These are phyloP conservation scores for Drosophila pegasa DNA, from an alignment of 2,888 invertebrate genomes.

Conservation along the genomic window DNA sequence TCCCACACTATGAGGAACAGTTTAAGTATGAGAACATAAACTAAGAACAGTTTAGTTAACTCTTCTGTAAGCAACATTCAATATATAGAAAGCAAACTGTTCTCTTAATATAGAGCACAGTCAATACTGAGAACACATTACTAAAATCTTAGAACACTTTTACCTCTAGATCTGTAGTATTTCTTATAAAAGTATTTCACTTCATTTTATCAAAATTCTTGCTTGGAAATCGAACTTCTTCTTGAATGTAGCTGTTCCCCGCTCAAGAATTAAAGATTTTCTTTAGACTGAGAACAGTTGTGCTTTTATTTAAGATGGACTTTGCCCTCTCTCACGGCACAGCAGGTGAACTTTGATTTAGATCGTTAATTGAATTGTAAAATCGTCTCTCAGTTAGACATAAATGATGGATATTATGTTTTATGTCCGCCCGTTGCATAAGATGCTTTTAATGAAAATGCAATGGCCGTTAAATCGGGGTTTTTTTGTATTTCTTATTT, in stretches of 20 bases:
- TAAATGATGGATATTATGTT: constrained; percentile 39
- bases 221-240: too few relatives aligned
- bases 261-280: not conserved
- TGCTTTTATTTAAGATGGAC: not conserved
- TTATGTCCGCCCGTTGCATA: constrained; percentile 54
- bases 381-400: constrained; percentile 15
- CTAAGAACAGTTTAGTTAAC: not conserved
- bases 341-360: not conserved
- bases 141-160: not conserved
- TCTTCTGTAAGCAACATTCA: not conserved
- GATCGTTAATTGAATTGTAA: constrained; percentile 28
- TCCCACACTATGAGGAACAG: too few relatives aligned
- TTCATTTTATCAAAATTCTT: too few relatives aligned
- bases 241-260: not conserved
- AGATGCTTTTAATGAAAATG: constrained; percentile 36
- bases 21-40: too few relatives aligned
- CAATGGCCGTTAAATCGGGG: constrained; percentile 33
- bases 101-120: not conserved
- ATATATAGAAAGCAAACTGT: too few relatives aligned
- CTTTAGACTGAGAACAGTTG: not conserved
- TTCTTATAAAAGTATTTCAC: too few relatives aligned
- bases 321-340: not conserved
- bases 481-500: constrained; percentile 13
- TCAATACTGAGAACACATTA: not conserved
- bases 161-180: not conserved